These are phyloP conservation scores for Caenorhabditis afra DNA, from an alignment of 2,888 invertebrate species.

Conservation along the genomic window DNA sequence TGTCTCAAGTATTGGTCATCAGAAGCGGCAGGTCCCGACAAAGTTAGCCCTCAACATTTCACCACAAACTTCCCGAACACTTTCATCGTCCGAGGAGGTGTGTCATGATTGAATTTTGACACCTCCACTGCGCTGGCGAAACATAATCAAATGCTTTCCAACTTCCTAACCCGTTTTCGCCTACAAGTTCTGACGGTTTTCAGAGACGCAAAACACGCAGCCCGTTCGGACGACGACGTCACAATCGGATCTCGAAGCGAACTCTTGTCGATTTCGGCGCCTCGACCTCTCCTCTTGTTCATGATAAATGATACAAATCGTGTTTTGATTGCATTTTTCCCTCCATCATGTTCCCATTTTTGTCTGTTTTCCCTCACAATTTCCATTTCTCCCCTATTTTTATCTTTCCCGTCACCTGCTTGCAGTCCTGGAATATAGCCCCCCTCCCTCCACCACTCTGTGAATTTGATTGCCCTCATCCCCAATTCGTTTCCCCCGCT, in stretches of 20 bases:
- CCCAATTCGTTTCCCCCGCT: background rate
- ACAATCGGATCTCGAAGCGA: conserved; percentile 33
- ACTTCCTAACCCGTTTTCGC: too few relatives aligned
- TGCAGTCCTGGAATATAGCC: background rate
- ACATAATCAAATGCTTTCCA: background rate
- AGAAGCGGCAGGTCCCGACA: too few relatives aligned
- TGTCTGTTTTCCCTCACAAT: too few relatives aligned
- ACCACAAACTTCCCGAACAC: too few relatives aligned
- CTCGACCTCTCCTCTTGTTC: background rate
- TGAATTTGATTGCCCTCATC: conserved; percentile 33
- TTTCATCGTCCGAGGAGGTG: background rate
- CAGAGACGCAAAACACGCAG: background rate
- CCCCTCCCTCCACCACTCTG: conserved; percentile 11
- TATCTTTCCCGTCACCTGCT: background rate
- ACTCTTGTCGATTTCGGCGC: conserved; percentile 4
- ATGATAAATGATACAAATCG: conserved; percentile 38
- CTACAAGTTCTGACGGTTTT: too few relatives aligned
- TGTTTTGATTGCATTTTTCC: conserved; percentile 12
- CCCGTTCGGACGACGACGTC: conserved; percentile 16
- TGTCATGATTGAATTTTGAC: conserved; percentile 22
- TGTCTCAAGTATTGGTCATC: too few relatives aligned
- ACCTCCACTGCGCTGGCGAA: background rate
- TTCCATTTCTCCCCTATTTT: conserved; percentile 3
- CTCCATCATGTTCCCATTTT: too few relatives aligned
- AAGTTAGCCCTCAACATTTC: too few relatives aligned